Conservation (phyloP, 2,797 vertebrate genomes). For the Cyprinodon diabolis region DNA sequence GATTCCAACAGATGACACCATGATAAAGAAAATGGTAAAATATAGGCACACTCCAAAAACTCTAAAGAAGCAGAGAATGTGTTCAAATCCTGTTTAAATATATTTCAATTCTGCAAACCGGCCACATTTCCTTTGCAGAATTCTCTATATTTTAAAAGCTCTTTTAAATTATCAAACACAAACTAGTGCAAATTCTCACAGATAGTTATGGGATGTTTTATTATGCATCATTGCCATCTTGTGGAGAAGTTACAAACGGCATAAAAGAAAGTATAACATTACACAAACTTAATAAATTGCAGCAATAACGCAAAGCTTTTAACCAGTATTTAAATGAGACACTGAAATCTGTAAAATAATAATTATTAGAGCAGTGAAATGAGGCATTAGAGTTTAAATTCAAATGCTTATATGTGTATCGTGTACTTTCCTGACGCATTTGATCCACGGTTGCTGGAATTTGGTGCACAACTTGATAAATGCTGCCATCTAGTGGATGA, state of each 20-base stretch:
- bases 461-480: conserved; percentile 55
- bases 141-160: conserved; percentile 27
- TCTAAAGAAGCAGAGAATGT: neutral
- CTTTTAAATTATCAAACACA: conserved; percentile 2
- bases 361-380: neutral
- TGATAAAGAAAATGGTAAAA: neutral
- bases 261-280: conserved; percentile 16
- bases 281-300: neutral
- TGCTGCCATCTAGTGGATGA: conserved; percentile 74
- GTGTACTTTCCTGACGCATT: neutral
- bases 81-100: neutral
- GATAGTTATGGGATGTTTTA: conserved; percentile 30
- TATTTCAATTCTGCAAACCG: conserved; percentile 9
- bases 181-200: neutral
- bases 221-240: conserved; percentile 76
- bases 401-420: neutral
- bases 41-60: neutral
- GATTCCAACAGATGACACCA: conserved; percentile 2
- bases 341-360: neutral
- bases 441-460: neutral
- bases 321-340: neutral
- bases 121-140: conserved; percentile 34
- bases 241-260: conserved; percentile 52
- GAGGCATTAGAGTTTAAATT: neutral
- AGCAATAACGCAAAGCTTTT: neutral